Evolutionary conservation across 2,797 vertebrate species (phyloP), one percentile per base, ranked within the genome.

Genomic region (Thamnophis elegans): DNA sequence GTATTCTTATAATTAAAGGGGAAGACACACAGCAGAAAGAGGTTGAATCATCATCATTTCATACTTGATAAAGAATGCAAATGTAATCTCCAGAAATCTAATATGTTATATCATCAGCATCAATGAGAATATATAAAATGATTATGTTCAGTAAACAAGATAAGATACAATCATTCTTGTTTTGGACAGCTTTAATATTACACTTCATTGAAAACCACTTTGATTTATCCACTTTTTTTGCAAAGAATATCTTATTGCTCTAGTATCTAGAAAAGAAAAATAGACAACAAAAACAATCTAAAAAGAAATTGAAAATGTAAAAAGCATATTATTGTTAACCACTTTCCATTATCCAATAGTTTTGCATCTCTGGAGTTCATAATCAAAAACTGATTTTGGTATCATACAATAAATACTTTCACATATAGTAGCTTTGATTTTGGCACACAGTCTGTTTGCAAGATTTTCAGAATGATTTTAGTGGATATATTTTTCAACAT

Each of bases 1-100:
- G 90, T 94, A 91, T 4, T 0, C 32, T 85, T 89, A 60, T 51
- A 95, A 92, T 91, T 65, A 92, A 94, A 68, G 18, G 68, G 92
- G 91, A 94, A 95, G 93, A 0, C 3, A 59, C 0, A 0, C 8
- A 91, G 12, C 12, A 93, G 85, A 95, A 7, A 0, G 42, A 0
- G 11, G 5, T 25, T 87, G 47, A 86, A 55, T 92, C 87, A 90
- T 6, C 28, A 91, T 36, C 22, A 0, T n/a, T 93, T 93, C 26
- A 93, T 28, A 36, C 73, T 92, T 62, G 92, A 32, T 54, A 85
- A 93, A 91, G 28, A 94, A 92, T 16, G 11, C 0, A 91, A 91
- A 92, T 91, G 1, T 0, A 28, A 93, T 53, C 89, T 95, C 60
- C 32, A 85, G 85, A 55, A 36, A 91, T 47, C n/a, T 55, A 82